Evolutionary conservation across 2,888 invertebrate species (phyloP).

Genomic region (Antheraea yamamai): DNA sequence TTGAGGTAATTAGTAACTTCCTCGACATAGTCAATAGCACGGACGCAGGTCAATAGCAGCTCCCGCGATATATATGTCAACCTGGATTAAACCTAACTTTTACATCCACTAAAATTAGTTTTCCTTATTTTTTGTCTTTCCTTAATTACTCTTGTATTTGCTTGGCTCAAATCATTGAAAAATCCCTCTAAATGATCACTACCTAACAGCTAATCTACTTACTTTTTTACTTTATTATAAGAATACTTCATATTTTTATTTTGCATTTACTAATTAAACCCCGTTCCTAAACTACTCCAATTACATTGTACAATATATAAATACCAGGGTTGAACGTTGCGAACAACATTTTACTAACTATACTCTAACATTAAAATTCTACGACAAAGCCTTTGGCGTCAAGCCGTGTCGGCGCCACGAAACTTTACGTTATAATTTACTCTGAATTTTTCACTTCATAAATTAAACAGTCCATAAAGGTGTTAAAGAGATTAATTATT

Average conservation of each 20-base stretch:
- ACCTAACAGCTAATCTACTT: no score
- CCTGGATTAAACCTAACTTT: neutral
- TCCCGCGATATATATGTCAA: no score
- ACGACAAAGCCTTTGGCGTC: constrained; percentile 5
- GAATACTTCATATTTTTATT: no score
- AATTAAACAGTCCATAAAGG: constrained; percentile 2
- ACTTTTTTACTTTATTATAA: no score
- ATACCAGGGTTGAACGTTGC: neutral
- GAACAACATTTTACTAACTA: constrained; percentile 12
- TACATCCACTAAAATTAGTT: neutral
- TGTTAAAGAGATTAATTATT: constrained; percentile 15
- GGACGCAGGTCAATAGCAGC: no score
- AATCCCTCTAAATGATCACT: no score
- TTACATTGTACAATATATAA: neutral
- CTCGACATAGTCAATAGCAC: no score
- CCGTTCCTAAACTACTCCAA: neutral
- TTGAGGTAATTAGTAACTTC: no score
- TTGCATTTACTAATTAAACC: neutral
- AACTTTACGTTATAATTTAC: constrained; percentile 12
- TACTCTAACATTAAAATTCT: constrained; percentile 1
- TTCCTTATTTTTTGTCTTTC: neutral
- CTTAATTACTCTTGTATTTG: neutral
- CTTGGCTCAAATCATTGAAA: no score
- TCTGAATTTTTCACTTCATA: neutral
- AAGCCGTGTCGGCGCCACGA: constrained; percentile 11